Evolutionary conservation across 2,888 invertebrate genomes (phyloP).

Genomic region (Patella depressa): DNA sequence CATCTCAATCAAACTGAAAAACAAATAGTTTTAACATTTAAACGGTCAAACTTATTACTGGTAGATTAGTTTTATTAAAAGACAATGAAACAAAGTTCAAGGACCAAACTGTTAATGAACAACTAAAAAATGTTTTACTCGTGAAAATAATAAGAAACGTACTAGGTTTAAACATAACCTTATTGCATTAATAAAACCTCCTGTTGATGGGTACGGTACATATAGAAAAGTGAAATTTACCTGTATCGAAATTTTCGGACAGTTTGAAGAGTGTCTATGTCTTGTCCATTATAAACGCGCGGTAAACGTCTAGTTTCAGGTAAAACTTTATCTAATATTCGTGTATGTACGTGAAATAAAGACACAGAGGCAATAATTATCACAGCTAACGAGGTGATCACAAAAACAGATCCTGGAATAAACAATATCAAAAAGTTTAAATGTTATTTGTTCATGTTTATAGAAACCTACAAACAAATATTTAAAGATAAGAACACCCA

Average conservation of each 20-base stretch:
- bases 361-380: constrained; percentile 52
- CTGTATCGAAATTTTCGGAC: constrained; percentile 60
- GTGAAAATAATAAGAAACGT: too few species aligned
- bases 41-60: too few species aligned
- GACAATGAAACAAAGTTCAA: too few species aligned
- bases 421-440: background rate
- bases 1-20: constrained; percentile 62
- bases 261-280: constrained; percentile 50
- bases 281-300: constrained; percentile 40
- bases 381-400: constrained; percentile 54
- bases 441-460: background rate
- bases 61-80: too few species aligned
- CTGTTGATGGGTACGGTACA: too few species aligned
- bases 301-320: constrained; percentile 43
- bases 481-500: too few species aligned
- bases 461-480: background rate
- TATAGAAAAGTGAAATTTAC: constrained; percentile 29
- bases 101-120: too few species aligned
- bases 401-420: constrained; percentile 59
- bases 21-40: background rate
- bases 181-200: too few species aligned
- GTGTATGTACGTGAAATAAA: constrained; percentile 60
- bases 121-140: too few species aligned
- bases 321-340: constrained; percentile 57
- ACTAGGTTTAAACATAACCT: too few species aligned